phyloP scores from a whole-genome alignment of 2,797 vertebrate genomes.

The Acanthurus lineatus region DNA sequence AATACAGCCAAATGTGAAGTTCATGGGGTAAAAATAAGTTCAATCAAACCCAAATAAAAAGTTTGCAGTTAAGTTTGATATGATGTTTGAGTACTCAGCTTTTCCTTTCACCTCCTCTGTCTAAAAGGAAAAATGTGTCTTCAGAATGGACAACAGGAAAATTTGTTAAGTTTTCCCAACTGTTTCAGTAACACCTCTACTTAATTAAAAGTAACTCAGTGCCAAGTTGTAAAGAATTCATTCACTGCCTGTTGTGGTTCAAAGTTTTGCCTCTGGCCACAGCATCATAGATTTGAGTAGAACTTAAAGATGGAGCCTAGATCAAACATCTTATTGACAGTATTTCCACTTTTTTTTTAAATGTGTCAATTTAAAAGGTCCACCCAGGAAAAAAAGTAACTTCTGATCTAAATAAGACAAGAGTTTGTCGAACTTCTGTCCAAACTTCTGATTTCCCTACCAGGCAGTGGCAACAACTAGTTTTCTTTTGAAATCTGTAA shows the following conservation, averaged over 20 bases:
- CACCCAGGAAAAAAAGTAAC: too few relatives aligned
- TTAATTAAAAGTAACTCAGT: neutral
- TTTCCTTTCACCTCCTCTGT: neutral
- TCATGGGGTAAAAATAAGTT: conserved; percentile 61
- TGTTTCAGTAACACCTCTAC: neutral
- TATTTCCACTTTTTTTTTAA: neutral
- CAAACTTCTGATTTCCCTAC: too few relatives aligned
- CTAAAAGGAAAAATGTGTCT: neutral
- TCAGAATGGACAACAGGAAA: neutral
- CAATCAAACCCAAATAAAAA: conserved; percentile 21
- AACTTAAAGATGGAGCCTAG: neutral
- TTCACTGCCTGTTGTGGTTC: neutral
- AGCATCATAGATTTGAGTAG: neutral
- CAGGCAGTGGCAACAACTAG: too few relatives aligned
- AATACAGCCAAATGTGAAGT: conserved; percentile 50
- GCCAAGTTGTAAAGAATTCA: neutral
- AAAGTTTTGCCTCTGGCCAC: neutral
- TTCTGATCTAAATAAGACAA: too few relatives aligned
- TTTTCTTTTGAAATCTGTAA: too few relatives aligned
- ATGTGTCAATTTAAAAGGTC: too few relatives aligned
- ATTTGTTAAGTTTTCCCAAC: neutral
- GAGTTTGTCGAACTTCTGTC: too few relatives aligned
- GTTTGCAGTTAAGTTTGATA: neutral
- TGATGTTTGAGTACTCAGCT: neutral
- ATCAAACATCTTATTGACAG: neutral